Evolutionary conservation across 2,113 vertebrate genomes (phyloP).

Genomic region (Percina caprodes): DNA sequence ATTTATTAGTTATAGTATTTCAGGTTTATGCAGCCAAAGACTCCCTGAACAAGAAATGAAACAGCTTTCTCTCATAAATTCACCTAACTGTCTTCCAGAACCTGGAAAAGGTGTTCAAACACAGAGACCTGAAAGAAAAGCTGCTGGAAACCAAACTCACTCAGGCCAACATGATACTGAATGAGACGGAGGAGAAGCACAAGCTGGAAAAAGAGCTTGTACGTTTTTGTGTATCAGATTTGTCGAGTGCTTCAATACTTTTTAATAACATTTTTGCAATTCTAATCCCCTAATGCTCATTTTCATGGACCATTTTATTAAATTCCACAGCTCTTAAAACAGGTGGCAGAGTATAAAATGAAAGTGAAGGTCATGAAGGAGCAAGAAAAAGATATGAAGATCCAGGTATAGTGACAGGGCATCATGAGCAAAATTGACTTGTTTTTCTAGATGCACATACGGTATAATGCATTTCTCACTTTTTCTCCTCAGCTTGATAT

Average conservation of each 20-base stretch:
- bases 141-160: conserved; percentile 94
- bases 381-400: conserved; percentile 90
- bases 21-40: conserved; percentile 31
- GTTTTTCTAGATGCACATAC: background rate
- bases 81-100: conserved; percentile 84
- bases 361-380: conserved; percentile 92
- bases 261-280: conserved; percentile 26
- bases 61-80: conserved; percentile 53
- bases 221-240: conserved; percentile 51
- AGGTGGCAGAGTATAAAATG: conserved; percentile 91
- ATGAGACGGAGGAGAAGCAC: conserved; percentile 90
- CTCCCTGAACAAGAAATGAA: conserved; percentile 42
- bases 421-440: background rate
- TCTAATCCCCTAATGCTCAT: background rate
- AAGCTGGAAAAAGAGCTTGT: conserved; percentile 93
- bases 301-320: conserved; percentile 17
- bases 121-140: conserved; percentile 97
- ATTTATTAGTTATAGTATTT: conserved; percentile 51
- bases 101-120: conserved; percentile 98
- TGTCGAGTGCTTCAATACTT: background rate
- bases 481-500: conserved; percentile 87
- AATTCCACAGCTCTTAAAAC: conserved; percentile 88
- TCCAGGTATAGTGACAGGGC: conserved; percentile 85
- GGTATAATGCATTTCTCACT: conserved; percentile 9
- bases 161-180: conserved; percentile 92